These are phyloP conservation scores for Percina caprodes DNA, from an alignment of 2,113 vertebrate genomes.

Conservation along the genomic window DNA sequence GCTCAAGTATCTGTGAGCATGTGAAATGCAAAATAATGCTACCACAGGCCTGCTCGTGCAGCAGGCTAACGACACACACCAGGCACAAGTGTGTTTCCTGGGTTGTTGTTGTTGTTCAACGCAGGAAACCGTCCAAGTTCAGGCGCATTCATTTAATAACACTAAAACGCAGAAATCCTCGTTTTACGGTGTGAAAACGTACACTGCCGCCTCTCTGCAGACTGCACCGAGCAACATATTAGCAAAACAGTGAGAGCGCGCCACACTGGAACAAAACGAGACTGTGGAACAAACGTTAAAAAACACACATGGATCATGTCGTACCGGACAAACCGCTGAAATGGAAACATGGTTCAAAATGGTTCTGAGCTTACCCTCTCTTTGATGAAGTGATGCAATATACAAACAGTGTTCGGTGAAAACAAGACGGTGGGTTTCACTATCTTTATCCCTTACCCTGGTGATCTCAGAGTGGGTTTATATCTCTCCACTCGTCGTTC, in stretches of 20 bases:
- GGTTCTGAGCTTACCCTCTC: constrained; percentile 67
- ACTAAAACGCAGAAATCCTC: background rate
- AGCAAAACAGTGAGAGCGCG: constrained; percentile 50
- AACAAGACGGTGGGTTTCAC: constrained; percentile 15
- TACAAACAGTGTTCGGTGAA: constrained; percentile 25
- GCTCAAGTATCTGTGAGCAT: background rate
- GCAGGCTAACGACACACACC: constrained; percentile 23
- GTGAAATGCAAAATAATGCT: constrained; percentile 26
- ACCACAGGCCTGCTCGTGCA: constrained; percentile 40
- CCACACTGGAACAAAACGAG: constrained; percentile 29
- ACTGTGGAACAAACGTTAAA: constrained; percentile 2
- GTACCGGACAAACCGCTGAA: background rate
- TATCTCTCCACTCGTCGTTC: constrained; percentile 50
- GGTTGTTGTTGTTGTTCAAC: background rate
- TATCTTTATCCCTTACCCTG: constrained; percentile 52
- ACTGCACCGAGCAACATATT: constrained; percentile 21
- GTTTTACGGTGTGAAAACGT: background rate
- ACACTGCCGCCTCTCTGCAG: constrained; percentile 22
- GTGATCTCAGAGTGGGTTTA: constrained; percentile 56
- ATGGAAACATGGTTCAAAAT: background rate
- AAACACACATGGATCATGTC: constrained; percentile 3
- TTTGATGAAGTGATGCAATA: constrained; percentile 36
- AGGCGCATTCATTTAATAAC: background rate
- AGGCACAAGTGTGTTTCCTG: background rate
- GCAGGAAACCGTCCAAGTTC: background rate